Evolutionary conservation across 2,113 vertebrate genomes (phyloP).

Genomic region (Macrotis lagotis): DNA sequence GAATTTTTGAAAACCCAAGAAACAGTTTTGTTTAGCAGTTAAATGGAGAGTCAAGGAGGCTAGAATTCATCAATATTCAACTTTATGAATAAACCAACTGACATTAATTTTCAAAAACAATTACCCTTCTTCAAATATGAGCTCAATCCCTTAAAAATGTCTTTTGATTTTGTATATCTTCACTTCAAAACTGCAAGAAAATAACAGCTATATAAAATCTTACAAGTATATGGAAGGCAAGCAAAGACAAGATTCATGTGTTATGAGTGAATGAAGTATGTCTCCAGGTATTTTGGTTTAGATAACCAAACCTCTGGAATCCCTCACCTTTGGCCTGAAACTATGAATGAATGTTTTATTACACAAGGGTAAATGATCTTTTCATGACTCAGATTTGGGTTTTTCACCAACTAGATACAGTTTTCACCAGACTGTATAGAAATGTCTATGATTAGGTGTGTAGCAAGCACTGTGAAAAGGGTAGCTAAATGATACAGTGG

Average conservation of each 20-base stretch:
- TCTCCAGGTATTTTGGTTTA: constrained; percentile 74
- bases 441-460: not conserved
- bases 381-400: constrained; percentile 14
- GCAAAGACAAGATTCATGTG: constrained; percentile 78
- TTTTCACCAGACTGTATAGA: constrained; percentile 32
- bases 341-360: not conserved
- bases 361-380: constrained; percentile 15
- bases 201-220: constrained; percentile 63
- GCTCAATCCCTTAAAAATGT: constrained; percentile 28
- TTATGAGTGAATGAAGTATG: constrained; percentile 66
- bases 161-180: constrained; percentile 63
- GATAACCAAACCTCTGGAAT: constrained; percentile 68
- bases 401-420: constrained; percentile 14
- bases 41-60: not conserved
- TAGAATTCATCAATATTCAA: not conserved
- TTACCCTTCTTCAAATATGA: constrained; percentile 46
- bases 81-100: not conserved
- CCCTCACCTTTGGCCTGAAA: constrained; percentile 53
- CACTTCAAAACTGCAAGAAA: constrained; percentile 62
- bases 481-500: too few relatives aligned
- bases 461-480: not conserved
- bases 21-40: not conserved
- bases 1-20: not conserved
- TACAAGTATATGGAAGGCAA: constrained; percentile 79
- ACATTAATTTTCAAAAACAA: not conserved